Base-by-base conservation (phyloP, 2,888 invertebrate genomes). In the Pyrocoelia pectoralis region DNA sequence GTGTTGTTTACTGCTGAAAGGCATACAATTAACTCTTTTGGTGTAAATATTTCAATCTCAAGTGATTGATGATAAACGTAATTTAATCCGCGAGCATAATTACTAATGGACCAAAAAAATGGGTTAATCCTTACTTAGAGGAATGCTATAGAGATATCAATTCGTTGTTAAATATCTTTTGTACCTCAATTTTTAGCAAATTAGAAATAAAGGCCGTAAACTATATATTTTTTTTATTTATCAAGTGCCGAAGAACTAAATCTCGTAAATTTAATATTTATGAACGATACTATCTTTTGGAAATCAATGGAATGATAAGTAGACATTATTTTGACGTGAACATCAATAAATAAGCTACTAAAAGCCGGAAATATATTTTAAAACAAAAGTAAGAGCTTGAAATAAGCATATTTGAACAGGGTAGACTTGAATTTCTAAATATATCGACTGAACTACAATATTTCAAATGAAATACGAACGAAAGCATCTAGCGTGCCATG, bases 401-500 rank as follows among this genome's bases (percentile, higher is more conserved):
- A 58, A 63, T 54, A 50, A 40, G 55, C 59, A 59, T 59, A 53
- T 50, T 63, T 43, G 50, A 64, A 60, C 52, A 52, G 61, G 60
- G 56, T 24, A 64, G 55, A 56, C 56, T 62, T 49, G 53, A 62
- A 65, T 13, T 66, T 66, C 63, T 63, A 66, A 63, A 66, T 66
- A 60, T 63, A 65, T 51, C 65, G 57, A 49, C 54, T 57, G 46
- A 61, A 53, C 51, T 63, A 29, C 57, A 52, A 66, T 66, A 66
- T 66, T 66, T 66, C 66, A 66, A 61, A 63, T 60, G 62, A 60
- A 66, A 66, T 63, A 56, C 49, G 62, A 66, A 60, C 63, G 54
- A 33, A 55, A 46, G 55, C 58, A 58, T 61, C 58, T 61, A 65
- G 56, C 61, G 61, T 70, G 72, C 74, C 72, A 72, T 70, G 70